Evolutionary conservation across 1,140 invertebrate species (phyloP), one percentile per base, ranked within the genome.

Genomic region (Diorhabda elongata): DNA sequence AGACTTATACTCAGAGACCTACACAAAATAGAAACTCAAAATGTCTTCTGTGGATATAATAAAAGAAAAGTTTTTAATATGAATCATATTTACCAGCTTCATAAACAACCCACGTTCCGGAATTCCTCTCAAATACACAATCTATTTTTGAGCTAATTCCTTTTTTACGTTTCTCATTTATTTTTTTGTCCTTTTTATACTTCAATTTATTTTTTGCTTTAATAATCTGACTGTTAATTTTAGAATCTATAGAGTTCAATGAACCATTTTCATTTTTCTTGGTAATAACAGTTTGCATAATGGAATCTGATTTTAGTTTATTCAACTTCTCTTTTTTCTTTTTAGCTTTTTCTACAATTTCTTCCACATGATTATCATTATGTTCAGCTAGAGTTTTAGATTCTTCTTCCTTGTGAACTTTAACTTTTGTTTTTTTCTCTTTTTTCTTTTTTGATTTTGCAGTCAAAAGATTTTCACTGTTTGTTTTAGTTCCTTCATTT

Each of bases 71-170:
- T 26, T 26, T 26, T 26, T 26, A 26, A 26, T 26, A 26, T 26
- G 26, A 26, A 26, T 26, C 26, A 26, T 26, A 26, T 4, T 63
- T 44, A 44, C 44, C 52, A 41, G 71, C 71, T n/a, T 71, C 58
- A 43, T 72, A 73, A 42, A 80, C 79, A 7, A 73, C 66, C 79
- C 79, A 80, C 4, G 68, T 71, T 2, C 79, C 79, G 1, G 78
- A 80, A 72, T 78, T 79, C 11, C 76, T 64, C 65, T 74, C 67
- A 66, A 79, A 77, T 42, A 73, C 58, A 42, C 45, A 71, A 11
- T 77, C 74, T 4, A 69, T 45, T 26, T 68, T 64, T 6, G 66
- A n/a, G 9, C 47, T n/a, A 6, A 52, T 8, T 52, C n/a, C n/a
- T 52, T n/a, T n/a, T 8, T 52, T 52, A 6, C 6, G n/a, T 52